Base-by-base conservation (phyloP, 2,113 vertebrate species). In the Engraulis encrasicolus region DNA sequence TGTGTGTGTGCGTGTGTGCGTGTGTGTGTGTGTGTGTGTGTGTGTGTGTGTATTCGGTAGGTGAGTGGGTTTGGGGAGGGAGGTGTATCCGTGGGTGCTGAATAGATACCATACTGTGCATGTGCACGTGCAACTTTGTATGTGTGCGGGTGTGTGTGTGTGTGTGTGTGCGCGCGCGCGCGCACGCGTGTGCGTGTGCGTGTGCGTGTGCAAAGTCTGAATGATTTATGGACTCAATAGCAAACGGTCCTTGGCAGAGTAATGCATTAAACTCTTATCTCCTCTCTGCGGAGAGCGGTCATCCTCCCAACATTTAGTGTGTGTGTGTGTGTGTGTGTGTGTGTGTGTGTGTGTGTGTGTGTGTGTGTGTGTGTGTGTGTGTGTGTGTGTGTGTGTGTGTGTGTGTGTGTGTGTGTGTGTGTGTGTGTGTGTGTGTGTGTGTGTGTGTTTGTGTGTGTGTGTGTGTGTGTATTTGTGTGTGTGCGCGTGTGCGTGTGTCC, bases 221-320 rank as follows among this genome's bases (percentile, higher is more conserved):
- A 78, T 95, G 93, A 94, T 94, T 95, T 93, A 95, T 92, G 90
- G 82, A 79, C 81, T 87, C 83, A 80, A 87, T 37, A 58, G 82
- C 83, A 85, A 89, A 90, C 49, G 82, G 89, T 78, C 87, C 83
- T 89, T 88, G 88, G 91, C 89, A 79, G 91, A 83, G 88, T 90
- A 91, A 92, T 94, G 90, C 89, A 91, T 92, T 94, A 91, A 89
- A 88, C 89, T 89, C 92, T 93, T 93, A 94, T 95, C 92, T 91
- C 83, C 85, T 80, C 87, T 86, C 88, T 83, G 27, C 87, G 74
- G 86, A 82, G 87, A 86, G 89, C 86, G 86, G 78, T 85, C 81
- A 15, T 80, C 66, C 81, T 83, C 79, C 77, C 37, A 85, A 50
- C 23, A 48, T 48, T 80, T 50, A 84, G 81, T 82, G 82, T 86